Evolutionary conservation across 1,140 invertebrate species (phyloP).

Genomic region (Drosophila ercepeae): DNA sequence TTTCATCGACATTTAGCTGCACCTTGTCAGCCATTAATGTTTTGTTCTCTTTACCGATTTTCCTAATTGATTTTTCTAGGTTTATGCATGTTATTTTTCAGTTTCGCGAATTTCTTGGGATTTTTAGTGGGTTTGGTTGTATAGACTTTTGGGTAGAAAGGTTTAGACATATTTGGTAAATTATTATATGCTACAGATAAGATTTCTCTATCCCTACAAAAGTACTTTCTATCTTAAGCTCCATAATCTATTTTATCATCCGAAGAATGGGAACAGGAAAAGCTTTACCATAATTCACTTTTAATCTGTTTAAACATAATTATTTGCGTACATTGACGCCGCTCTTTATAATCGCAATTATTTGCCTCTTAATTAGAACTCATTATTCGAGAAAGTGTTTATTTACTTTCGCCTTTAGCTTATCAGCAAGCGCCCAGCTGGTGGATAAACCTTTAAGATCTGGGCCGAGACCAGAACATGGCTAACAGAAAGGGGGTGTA

Average conservation of each 20-base stretch:
- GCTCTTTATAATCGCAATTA: constrained; percentile 9
- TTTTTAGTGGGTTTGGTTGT: too few relatives aligned
- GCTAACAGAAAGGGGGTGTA: background rate
- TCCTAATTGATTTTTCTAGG: constrained; percentile 35
- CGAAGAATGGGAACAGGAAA: constrained; percentile 3
- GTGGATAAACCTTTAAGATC: constrained; percentile 27
- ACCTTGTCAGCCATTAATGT: constrained; percentile 37
- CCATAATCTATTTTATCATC: constrained; percentile 4
- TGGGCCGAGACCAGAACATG: background rate
- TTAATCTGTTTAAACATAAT: constrained; percentile 41
- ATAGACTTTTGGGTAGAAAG: background rate
- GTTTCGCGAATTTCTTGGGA: constrained; percentile 9
- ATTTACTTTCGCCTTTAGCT: constrained; percentile 38
- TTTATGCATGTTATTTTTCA: background rate
- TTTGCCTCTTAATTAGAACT: constrained; percentile 59
- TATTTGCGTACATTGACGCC: constrained; percentile 28
- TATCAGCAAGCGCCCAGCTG: constrained; percentile 38
- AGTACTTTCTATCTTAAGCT: constrained; percentile 3
- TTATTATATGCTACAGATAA: background rate
- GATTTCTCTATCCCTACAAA: background rate
- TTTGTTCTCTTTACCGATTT: constrained; percentile 1
- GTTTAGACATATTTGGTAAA: background rate
- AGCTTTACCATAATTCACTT: constrained; percentile 24
- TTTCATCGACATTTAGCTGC: constrained; percentile 38
- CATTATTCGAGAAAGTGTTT: constrained; percentile 56